Conservation (phyloP, 2,888 invertebrate genomes). For the Dendrolimus houi region DNA sequence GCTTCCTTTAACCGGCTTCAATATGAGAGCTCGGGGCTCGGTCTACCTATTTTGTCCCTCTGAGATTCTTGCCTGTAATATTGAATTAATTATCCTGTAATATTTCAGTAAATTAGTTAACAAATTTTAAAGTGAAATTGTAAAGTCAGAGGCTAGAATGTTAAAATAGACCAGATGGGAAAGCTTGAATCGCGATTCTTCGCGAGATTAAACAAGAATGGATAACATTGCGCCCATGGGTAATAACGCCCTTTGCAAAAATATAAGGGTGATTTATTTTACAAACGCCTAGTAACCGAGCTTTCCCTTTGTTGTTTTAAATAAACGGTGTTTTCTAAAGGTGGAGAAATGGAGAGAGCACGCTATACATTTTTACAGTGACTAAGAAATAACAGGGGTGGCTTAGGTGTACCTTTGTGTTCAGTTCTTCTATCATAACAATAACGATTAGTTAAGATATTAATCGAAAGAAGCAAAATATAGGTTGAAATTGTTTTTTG, state of each 20-base stretch:
- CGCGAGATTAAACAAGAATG: constrained; percentile 42
- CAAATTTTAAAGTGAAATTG: too few species aligned
- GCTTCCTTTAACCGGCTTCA: too few species aligned
- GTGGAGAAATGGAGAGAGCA: constrained; percentile 11
- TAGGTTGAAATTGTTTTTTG: too few species aligned
- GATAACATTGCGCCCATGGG: constrained; percentile 34
- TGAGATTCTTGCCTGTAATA: too few species aligned
- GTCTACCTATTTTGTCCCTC: too few species aligned
- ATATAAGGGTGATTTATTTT: constrained; percentile 51
- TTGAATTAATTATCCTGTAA: too few species aligned
- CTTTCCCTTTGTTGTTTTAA: constrained; percentile 43
- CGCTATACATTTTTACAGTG: constrained; percentile 5
- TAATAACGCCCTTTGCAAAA: constrained; percentile 28
- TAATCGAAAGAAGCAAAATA: too few species aligned
- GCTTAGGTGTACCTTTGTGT: not conserved
- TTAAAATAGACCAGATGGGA: constrained; percentile 34
- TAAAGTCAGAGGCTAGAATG: not conserved
- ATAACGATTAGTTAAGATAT: too few species aligned
- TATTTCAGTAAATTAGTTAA: too few species aligned
- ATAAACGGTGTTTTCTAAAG: constrained; percentile 38
- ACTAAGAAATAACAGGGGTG: not conserved
- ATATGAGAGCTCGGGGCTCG: too few species aligned
- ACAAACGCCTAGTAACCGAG: constrained; percentile 32
- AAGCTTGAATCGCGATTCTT: constrained; percentile 34
- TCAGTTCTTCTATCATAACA: too few species aligned